Evolutionary conservation across 2,797 vertebrate species (phyloP).

Genomic region (Muscicapa striata): DNA sequence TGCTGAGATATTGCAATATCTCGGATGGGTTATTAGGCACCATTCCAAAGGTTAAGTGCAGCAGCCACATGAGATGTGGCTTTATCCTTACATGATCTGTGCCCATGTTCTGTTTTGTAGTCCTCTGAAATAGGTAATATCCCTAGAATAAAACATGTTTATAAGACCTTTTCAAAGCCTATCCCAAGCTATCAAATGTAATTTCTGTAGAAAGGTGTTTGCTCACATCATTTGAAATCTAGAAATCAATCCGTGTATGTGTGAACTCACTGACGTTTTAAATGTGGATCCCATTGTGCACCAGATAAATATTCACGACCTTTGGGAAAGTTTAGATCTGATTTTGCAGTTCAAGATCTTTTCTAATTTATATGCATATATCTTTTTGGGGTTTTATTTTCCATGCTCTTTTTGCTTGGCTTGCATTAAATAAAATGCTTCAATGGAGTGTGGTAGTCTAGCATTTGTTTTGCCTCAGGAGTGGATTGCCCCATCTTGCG

Average conservation of each 20-base stretch:
- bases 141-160: background rate
- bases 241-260: background rate
- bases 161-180: background rate
- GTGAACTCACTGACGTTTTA: background rate
- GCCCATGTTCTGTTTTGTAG: background rate
- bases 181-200: background rate
- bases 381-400: conserved; percentile 36
- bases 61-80: conserved; percentile 60
- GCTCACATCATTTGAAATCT: background rate
- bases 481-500: conserved; percentile 63
- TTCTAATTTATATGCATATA: conserved; percentile 39
- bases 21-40: conserved; percentile 68
- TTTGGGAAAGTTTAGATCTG: conserved; percentile 1
- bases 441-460: conserved; percentile 63
- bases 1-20: conserved; percentile 72
- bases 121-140: background rate
- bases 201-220: background rate
- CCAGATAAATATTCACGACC: conserved; percentile 22
- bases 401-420: conserved; percentile 55
- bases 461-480: conserved; percentile 72
- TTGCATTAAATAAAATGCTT: conserved; percentile 70
- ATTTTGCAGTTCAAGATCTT: conserved; percentile 9
- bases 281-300: background rate
- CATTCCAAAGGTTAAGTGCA: conserved; percentile 69
- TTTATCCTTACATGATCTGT: conserved; percentile 66